Base-by-base conservation (phyloP, 2,888 invertebrate genomes). In the Cosmopolites sordidus region DNA sequence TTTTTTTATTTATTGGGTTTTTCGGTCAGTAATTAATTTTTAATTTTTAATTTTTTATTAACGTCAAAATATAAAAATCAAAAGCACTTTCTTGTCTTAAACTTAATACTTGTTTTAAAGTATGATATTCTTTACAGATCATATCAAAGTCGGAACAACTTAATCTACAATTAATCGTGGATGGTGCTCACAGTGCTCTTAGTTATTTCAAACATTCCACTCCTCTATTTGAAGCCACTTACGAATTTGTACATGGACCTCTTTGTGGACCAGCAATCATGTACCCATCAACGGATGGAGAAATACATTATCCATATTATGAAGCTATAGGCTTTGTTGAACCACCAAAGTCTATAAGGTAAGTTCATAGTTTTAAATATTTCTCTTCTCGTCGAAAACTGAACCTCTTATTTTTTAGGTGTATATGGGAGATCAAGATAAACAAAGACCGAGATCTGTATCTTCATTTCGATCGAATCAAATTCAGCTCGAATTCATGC, bases 181-280 rank as follows among this genome's bases (percentile, higher is more conserved):
- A 92, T 65, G 87, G 54, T 16, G 86, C 87, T 11, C 90, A 92
- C 66, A 89, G 92, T 2, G 89, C 92, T 1, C 81, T 87, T 0
- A 91, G 88, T 47, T 92, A 92, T 72, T 93, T 92, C 75, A 92
- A 92, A 70, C 89, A 91, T 66, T 82, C 86, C 1, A 82, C 83
- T 29, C 87, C 92, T 0, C 77, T 93, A 2, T 92, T 93, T 68
- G 87, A 91, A 71, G 93, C 92, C 0, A 81, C 82, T 3, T 94
- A 90, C 69, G 90, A 92, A 69, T 93, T 93, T 67, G 89, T 92
- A 1, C 92, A 93, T 64, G 91, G 91, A 1, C 92, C 92, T 0
- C 75, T 92, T 1, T 92, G 92, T 68, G 92, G 92, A 0, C 90
- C 92, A 0, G 84, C 92, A 0, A 82, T 88, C 2, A 74, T 92